Percentiles rank a stretch among this genome's conserved stretches.
Conservation (phyloP, 2,888 invertebrate species). For the Noctua janthina region DNA sequence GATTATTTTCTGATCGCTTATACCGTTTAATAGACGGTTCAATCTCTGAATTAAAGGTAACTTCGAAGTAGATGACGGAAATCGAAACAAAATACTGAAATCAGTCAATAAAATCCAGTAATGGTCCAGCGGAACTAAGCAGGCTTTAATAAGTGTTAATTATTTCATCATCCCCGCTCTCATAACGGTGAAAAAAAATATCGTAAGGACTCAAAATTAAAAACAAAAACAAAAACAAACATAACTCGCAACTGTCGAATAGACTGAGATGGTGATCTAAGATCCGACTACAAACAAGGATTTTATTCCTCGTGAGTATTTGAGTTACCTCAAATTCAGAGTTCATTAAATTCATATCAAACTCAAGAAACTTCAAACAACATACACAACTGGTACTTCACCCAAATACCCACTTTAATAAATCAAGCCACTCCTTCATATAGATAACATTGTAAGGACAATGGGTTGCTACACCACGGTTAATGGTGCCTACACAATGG, state of each 20-base stretch:
- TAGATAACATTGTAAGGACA: constrained; percentile 64
- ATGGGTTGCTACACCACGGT: constrained; percentile 55
- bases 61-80: neutral
- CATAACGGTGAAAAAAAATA: neutral
- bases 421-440: constrained; percentile 54
- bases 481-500: constrained; percentile 73
- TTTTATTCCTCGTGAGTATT: neutral
- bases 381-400: neutral
- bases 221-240: no score
- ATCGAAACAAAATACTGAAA: neutral
- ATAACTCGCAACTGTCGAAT: no score
- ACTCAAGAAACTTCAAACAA: neutral
- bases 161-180: neutral
- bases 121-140: neutral
- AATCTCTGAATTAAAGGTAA: neutral
- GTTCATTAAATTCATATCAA: neutral
- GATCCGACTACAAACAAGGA: neutral
- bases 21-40: neutral
- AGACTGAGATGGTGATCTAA: neutral
- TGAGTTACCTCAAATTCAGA: neutral
- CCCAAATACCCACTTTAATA: constrained; percentile 32
- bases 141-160: neutral
- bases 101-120: neutral
- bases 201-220: no score
- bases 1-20: neutral